Evolutionary conservation across 2,113 vertebrate genomes (phyloP).

Genomic region (Carollia perspicillata): DNA sequence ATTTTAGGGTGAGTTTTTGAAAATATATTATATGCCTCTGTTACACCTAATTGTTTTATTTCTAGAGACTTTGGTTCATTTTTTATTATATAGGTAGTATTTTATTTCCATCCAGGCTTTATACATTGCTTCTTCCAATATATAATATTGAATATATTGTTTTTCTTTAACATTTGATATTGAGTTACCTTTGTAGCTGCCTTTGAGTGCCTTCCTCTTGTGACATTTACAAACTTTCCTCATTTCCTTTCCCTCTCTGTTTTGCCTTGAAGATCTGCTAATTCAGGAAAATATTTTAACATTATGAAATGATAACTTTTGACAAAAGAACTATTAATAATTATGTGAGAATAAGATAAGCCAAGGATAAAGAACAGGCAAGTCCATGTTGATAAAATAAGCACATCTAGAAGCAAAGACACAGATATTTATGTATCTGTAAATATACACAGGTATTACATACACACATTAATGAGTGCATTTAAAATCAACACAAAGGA

Average conservation of each 20-base stretch:
- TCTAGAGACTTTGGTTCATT: background rate
- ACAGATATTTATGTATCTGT: background rate
- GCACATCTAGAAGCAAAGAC: background rate
- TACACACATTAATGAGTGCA: background rate
- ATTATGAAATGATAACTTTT: background rate
- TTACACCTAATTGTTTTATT: constrained; percentile 10
- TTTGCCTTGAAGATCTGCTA: background rate
- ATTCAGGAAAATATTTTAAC: background rate
- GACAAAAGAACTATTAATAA: background rate
- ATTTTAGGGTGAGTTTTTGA: background rate
- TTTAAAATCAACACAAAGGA: background rate
- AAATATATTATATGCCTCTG: background rate
- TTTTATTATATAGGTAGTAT: background rate
- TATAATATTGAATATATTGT: background rate
- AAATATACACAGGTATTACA: background rate
- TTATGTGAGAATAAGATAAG: background rate
- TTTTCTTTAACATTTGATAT: constrained; percentile 19
- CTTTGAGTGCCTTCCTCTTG: background rate
- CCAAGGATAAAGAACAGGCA: background rate
- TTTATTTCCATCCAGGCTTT: background rate
- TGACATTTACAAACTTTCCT: background rate
- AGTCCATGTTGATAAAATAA: background rate
- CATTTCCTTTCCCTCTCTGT: background rate
- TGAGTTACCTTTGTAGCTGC: background rate
- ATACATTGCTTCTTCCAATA: background rate